A percentile compares a stretch with the other conserved stretches of the same genome.
Evolutionary conservation across 2,797 vertebrate genomes (phyloP).

Genomic region (Platyrinchus mystaceus): DNA sequence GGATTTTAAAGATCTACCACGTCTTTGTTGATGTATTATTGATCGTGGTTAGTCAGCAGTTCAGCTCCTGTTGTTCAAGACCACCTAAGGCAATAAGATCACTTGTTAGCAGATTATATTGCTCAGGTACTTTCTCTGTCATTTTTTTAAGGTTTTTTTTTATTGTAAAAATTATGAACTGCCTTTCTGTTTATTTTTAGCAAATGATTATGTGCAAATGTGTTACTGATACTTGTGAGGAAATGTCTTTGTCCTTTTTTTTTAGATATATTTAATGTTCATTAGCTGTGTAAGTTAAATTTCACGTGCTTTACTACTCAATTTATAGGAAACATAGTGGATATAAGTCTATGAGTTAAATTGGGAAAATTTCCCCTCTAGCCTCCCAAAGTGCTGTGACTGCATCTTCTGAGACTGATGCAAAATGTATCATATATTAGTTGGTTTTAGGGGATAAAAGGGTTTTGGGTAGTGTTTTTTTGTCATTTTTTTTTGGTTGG

Average conservation of each 20-base stretch:
- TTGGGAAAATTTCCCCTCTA: not conserved
- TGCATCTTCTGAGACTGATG: not conserved
- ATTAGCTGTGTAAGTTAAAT: not conserved
- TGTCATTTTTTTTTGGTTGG: not conserved
- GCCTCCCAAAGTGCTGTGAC: not conserved
- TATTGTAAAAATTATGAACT: not conserved
- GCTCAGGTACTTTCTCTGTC: not conserved
- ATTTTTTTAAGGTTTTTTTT: not conserved
- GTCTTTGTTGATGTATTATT: conserved; percentile 42
- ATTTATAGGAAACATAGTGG: not conserved
- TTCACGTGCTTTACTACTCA: not conserved
- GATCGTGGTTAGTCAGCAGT: conserved; percentile 47
- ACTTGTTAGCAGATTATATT: conserved; percentile 6
- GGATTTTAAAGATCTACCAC: conserved; percentile 37
- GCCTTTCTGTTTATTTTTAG: not conserved
- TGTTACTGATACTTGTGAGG: not conserved
- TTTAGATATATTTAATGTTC: not conserved
- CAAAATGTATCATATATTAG: not conserved
- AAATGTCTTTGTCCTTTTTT: not conserved
- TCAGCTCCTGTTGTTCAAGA: not conserved
- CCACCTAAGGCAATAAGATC: not conserved
- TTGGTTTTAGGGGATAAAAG: not conserved
- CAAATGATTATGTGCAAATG: not conserved
- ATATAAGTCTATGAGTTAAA: not conserved
- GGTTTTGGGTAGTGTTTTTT: not conserved